Conservation (phyloP, 2,797 vertebrate species). For the Artibeus lituratus region DNA sequence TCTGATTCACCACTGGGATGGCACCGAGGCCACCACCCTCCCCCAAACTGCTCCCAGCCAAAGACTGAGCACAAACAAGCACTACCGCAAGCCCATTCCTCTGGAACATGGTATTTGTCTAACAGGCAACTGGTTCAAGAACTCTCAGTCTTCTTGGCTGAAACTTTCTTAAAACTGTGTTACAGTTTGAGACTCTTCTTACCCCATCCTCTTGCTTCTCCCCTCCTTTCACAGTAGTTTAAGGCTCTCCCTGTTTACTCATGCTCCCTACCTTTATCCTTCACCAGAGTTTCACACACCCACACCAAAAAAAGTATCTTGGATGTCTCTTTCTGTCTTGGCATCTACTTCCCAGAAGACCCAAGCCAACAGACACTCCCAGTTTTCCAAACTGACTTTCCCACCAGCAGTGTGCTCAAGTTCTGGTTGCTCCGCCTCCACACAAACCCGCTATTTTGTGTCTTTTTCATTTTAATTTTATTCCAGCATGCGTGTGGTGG, state of each 20-base stretch:
- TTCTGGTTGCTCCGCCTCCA: neutral
- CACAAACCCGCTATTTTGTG: neutral
- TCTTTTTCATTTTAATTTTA: neutral
- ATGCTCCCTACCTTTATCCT: neutral
- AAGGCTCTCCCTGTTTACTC: neutral
- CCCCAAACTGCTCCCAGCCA: neutral
- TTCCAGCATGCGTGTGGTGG: neutral
- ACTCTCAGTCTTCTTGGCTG: neutral
- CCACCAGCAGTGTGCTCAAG: neutral
- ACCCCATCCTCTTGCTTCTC: neutral
- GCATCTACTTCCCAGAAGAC: neutral
- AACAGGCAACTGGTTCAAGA: neutral
- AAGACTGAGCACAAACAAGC: neutral
- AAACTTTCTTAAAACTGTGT: neutral
- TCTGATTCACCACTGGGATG: neutral
- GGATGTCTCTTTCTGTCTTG: neutral
- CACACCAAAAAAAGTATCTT: neutral
- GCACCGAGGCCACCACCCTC: neutral
- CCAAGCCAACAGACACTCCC: neutral
- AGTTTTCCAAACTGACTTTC: neutral
- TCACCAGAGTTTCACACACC: neutral
- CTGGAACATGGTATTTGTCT: neutral
- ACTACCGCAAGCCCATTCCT: neutral
- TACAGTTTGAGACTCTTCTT: neutral
- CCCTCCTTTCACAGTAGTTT: neutral